Evolutionary conservation across 2,797 vertebrate genomes (phyloP).

Genomic region (Sarcophilus harrisii): DNA sequence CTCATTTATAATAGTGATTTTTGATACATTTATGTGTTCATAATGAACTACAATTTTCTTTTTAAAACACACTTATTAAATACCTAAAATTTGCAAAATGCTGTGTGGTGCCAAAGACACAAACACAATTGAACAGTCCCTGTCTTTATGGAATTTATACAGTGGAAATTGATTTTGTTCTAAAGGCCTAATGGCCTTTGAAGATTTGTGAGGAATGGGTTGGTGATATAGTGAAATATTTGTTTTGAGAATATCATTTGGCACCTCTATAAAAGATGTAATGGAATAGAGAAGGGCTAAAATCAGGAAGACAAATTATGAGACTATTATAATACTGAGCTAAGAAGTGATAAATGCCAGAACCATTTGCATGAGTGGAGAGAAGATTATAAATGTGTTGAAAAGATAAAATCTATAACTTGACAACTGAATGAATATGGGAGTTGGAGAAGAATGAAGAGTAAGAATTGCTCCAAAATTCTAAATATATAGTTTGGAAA

Average conservation of each 20-base stretch:
- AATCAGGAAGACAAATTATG: neutral
- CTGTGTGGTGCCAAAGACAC: neutral
- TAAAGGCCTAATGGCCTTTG: neutral
- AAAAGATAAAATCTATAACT: neutral
- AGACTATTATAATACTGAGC: neutral
- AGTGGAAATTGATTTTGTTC: neutral
- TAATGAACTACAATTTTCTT: neutral
- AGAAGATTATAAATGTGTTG: neutral
- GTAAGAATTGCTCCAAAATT: too few relatives aligned
- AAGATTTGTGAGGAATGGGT: neutral
- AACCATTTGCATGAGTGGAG: neutral
- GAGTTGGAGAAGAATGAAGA: neutral
- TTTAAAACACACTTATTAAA: neutral
- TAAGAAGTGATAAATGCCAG: neutral
- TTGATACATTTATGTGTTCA: neutral
- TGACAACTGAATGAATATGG: neutral
- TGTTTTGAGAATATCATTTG: neutral
- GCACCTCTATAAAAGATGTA: neutral
- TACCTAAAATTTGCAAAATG: neutral
- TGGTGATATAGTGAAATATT: neutral
- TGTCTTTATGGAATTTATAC: too few relatives aligned
- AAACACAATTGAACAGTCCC: too few relatives aligned
- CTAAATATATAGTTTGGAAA: too few relatives aligned
- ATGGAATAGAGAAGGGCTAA: neutral
- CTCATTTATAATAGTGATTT: neutral